phyloP scores from a whole-genome alignment of 1,140 invertebrate genomes.

The Diplogasteroides magnus region DNA sequence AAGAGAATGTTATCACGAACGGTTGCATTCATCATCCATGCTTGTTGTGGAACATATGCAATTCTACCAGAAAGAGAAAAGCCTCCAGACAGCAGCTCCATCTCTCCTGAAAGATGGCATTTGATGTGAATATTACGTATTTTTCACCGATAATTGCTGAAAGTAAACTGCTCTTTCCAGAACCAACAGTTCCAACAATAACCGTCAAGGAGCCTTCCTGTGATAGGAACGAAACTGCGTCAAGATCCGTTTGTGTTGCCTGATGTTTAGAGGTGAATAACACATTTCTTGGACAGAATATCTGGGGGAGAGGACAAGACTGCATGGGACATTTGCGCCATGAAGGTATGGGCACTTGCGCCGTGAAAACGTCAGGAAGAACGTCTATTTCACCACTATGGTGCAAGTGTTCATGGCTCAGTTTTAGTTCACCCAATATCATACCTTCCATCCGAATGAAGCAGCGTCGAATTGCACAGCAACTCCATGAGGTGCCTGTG shows the following conservation, averaged over 20 bases:
- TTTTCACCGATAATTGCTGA: conserved; percentile 64
- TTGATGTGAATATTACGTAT: conserved; percentile 22
- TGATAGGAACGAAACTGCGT: conserved; percentile 40
- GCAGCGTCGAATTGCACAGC: conserved; percentile 26
- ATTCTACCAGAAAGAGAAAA: conserved; percentile 29
- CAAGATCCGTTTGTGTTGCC: conserved; percentile 21
- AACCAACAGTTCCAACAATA: conserved; percentile 64
- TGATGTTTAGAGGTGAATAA: conserved; percentile 1
- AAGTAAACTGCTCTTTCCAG: conserved; percentile 64
- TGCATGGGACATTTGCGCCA: conserved; percentile 56
- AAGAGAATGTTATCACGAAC: conserved; percentile 82
- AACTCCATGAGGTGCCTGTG: too few species aligned
- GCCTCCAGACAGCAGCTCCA: conserved; percentile 25
- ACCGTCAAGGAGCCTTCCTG: conserved; percentile 64
- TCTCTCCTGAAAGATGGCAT: conserved; percentile 51
- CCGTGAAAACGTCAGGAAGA: conserved; percentile 18
- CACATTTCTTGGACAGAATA: too few species aligned
- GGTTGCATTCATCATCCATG: conserved; percentile 87
- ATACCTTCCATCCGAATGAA: too few species aligned
- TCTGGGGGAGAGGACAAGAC: too few species aligned
- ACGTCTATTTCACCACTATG: too few species aligned
- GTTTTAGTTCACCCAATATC: too few species aligned
- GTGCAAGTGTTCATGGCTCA: too few species aligned
- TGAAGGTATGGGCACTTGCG: conserved; percentile 31
- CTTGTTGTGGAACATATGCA: conserved; percentile 79